phyloP scores from a whole-genome alignment of 2,888 invertebrate species.

The Erannis defoliaria region DNA sequence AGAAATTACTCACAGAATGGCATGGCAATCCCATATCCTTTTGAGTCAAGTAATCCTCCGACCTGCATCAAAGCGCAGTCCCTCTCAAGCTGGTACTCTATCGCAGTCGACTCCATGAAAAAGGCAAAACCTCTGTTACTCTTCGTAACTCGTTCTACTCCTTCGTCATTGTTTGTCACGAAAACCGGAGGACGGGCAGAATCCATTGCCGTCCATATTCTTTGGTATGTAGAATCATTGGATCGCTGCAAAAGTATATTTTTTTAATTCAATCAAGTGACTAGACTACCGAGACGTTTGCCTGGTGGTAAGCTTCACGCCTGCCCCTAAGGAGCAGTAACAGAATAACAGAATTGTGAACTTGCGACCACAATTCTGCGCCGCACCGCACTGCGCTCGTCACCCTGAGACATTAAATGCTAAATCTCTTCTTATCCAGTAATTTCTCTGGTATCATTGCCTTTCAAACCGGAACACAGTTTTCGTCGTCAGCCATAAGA shows the following conservation, averaged over 20 bases:
- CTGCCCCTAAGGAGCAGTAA: too few relatives aligned
- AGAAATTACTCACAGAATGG: slow-evolving; percentile 90
- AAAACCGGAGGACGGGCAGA: slow-evolving; percentile 94
- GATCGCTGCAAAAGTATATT: slow-evolving; percentile 88
- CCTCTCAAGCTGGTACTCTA: slow-evolving; percentile 96
- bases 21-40: slow-evolving; percentile 97
- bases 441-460: too few relatives aligned
- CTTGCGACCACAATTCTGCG: too few relatives aligned
- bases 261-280: background rate
- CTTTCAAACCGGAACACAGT: too few relatives aligned
- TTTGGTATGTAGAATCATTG: slow-evolving; percentile 94
- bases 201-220: slow-evolving; percentile 98
- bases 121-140: slow-evolving; percentile 95
- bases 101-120: slow-evolving; percentile 97
- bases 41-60: slow-evolving; percentile 92
- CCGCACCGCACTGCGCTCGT: too few relatives aligned
- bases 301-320: too few relatives aligned
- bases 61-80: slow-evolving; percentile 95
- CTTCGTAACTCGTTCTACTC: slow-evolving; percentile 93
- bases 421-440: too few relatives aligned
- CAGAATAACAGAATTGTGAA: too few relatives aligned
- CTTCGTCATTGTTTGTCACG: slow-evolving; percentile 93
- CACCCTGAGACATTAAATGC: too few relatives aligned
- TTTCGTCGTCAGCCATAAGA: too few relatives aligned
- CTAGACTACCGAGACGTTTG: too few relatives aligned